Conservation (phyloP, 2,113 vertebrate species). For the Sylvietta virens region DNA sequence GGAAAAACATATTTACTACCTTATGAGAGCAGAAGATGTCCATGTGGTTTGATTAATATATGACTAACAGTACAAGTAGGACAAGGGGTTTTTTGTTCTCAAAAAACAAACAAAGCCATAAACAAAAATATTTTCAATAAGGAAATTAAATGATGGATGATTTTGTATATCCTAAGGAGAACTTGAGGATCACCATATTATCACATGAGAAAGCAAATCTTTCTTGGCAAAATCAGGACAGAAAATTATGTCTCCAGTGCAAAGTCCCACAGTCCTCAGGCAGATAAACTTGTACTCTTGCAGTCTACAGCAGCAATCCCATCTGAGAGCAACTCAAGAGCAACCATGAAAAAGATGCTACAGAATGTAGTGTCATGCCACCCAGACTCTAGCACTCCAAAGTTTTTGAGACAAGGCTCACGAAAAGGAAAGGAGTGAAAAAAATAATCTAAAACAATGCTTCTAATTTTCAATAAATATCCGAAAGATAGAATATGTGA, state of each 20-base stretch:
- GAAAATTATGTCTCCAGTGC: neutral
- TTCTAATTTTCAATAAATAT: neutral
- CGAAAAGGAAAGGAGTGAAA: neutral
- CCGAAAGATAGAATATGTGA: neutral
- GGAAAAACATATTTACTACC: neutral
- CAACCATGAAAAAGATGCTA: neutral
- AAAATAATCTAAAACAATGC: neutral
- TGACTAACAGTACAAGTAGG: neutral
- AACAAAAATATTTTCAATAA: neutral
- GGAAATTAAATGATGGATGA: neutral
- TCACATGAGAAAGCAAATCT: neutral
- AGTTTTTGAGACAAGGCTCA: neutral
- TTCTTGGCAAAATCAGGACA: neutral
- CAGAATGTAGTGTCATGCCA: neutral
- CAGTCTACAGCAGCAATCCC: neutral
- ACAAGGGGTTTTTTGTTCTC: neutral
- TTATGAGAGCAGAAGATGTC: neutral
- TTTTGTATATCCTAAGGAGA: neutral
- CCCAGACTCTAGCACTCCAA: neutral
- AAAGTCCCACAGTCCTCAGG: neutral
- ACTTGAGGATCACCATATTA: neutral
- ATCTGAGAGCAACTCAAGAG: neutral
- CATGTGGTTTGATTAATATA: neutral
- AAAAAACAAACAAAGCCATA: neutral
- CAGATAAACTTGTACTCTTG: neutral